Evolutionary conservation across 2,888 invertebrate species (phyloP).

Genomic region (Cartodere bifasciata): DNA sequence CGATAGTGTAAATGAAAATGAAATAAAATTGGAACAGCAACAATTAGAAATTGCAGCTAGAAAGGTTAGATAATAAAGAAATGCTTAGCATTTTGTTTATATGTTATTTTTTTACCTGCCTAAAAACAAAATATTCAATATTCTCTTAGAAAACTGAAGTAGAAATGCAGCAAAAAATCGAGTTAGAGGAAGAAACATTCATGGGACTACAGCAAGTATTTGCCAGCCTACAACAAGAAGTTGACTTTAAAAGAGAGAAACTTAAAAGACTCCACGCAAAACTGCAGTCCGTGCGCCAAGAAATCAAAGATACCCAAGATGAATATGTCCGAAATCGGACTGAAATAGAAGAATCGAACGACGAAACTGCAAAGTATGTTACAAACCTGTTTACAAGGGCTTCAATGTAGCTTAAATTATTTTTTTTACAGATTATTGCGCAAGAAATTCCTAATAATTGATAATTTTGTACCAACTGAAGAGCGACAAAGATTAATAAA

Average conservation of each 20-base stretch:
- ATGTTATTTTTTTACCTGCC: slow-evolving; percentile 3
- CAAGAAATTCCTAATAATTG: slow-evolving; percentile 75
- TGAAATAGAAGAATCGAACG: slow-evolving; percentile 82
- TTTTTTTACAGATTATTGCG: slow-evolving; percentile 57
- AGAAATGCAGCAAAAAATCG: slow-evolving; percentile 89
- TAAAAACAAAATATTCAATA: too few species aligned
- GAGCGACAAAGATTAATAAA: slow-evolving; percentile 63
- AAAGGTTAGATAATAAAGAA: slow-evolving; percentile 48
- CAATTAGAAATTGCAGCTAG: slow-evolving; percentile 82
- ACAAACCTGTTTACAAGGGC: background rate
- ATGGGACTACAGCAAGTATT: slow-evolving; percentile 84
- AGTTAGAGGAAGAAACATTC: slow-evolving; percentile 87
- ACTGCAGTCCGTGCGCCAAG: slow-evolving; percentile 59
- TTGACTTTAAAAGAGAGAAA: slow-evolving; percentile 91
- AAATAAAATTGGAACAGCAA: slow-evolving; percentile 75
- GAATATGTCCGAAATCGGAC: slow-evolving; percentile 85
- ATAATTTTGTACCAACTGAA: slow-evolving; percentile 79
- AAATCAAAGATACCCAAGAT: slow-evolving; percentile 69
- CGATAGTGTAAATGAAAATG: slow-evolving; percentile 90
- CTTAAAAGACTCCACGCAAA: slow-evolving; percentile 82
- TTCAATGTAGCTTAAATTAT: background rate
- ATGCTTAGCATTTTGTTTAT: slow-evolving; percentile 1
- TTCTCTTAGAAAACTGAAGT: slow-evolving; percentile 51
- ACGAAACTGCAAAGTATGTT: slow-evolving; percentile 65
- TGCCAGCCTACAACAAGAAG: slow-evolving; percentile 86